Conservation (phyloP, 2,797 vertebrate species). For the Setipinna tenuifilis region DNA sequence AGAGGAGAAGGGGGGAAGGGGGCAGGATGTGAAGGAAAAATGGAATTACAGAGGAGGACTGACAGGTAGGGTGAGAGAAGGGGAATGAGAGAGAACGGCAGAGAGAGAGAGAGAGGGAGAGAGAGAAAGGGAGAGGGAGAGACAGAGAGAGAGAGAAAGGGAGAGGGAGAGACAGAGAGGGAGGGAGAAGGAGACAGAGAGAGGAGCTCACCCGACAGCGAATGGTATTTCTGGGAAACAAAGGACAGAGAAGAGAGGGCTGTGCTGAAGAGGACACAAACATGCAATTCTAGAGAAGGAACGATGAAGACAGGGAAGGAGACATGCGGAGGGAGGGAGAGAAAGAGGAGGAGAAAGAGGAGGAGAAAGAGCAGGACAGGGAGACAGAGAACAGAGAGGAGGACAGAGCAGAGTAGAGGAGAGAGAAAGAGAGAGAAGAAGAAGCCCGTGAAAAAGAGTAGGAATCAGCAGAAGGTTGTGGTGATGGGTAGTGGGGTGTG, state of each 20-base stretch:
- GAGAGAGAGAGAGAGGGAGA: neutral
- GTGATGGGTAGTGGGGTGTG: neutral
- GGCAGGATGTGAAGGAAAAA: conserved; percentile 44
- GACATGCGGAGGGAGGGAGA: neutral
- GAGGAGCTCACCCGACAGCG: conserved; percentile 3
- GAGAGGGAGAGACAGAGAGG: neutral
- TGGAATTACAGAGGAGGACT: conserved; percentile 41
- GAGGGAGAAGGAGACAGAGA: conserved; percentile 17
- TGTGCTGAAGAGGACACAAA: neutral
- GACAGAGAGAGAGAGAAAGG: conserved; percentile 32
- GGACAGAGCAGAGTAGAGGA: conserved; percentile 5
- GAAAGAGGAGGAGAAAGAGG: conserved; percentile 14
- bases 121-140: neutral
- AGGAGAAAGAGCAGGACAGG: conserved; percentile 22
- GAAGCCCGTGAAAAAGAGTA: conserved; percentile 56
- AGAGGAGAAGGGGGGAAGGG: conserved; percentile 38
- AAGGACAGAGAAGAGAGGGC: neutral
- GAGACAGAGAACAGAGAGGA: conserved; percentile 27
- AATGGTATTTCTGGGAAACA: conserved; percentile 12
- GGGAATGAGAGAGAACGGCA: neutral
- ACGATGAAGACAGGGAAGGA: neutral
- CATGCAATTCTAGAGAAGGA: neutral
- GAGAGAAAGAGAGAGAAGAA: conserved; percentile 39
- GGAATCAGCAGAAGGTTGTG: conserved; percentile 56
- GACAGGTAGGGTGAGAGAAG: conserved; percentile 33